Conservation (phyloP, 2,797 vertebrate genomes). For the Poliocrania exsul region DNA sequence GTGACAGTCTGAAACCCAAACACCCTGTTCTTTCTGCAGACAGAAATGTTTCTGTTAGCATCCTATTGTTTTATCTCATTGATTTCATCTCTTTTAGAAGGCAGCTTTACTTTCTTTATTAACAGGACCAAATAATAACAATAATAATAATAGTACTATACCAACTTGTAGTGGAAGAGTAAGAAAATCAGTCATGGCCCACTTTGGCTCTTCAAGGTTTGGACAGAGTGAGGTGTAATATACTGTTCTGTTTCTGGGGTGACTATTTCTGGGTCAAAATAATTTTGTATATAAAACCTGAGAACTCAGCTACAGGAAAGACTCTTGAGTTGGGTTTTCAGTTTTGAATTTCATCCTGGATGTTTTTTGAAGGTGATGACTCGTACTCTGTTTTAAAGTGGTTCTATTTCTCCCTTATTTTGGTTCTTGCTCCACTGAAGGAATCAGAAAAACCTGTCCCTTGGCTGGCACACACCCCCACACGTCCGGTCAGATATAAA, state of each 20-base stretch:
- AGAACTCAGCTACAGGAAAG: not conserved
- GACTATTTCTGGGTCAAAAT: not conserved
- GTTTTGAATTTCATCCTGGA: not conserved
- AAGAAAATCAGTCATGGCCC: not conserved
- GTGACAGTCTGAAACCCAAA: constrained; percentile 11
- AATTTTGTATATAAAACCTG: not conserved
- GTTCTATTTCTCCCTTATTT: not conserved
- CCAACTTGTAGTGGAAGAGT: not conserved
- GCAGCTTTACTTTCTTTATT: not conserved
- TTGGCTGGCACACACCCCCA: not conserved
- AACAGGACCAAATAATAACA: not conserved
- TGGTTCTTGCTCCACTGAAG: not conserved
- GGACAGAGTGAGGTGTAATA: not conserved
- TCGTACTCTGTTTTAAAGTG: not conserved
- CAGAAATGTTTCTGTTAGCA: not conserved
- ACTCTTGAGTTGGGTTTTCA: not conserved
- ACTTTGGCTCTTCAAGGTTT: not conserved
- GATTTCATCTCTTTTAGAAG: not conserved
- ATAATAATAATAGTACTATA: not conserved
- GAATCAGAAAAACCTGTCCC: not conserved
- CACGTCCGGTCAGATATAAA: not conserved
- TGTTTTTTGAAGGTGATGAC: not conserved
- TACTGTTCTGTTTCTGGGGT: not conserved
- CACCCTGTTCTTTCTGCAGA: constrained; percentile 11
- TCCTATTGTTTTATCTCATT: not conserved